Conservation (phyloP, 2,888 invertebrate genomes). For the Netelia fuscicornis region DNA sequence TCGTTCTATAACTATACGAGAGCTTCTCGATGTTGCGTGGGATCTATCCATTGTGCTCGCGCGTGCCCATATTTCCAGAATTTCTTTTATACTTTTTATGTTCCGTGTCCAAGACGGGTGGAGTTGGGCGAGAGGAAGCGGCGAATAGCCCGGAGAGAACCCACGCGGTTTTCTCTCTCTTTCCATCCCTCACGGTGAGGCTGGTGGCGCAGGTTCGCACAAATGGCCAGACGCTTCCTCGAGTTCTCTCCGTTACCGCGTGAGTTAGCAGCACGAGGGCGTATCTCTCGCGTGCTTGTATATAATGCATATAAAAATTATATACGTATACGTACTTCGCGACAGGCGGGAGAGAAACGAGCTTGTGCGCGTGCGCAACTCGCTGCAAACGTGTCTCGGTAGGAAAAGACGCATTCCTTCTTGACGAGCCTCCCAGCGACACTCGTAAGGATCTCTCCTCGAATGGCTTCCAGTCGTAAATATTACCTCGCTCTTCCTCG, state of each 20-base stretch:
- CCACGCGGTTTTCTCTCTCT: conserved; percentile 54
- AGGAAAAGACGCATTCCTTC: conserved; percentile 48
- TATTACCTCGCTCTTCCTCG: conserved; percentile 23
- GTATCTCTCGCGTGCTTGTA: conserved; percentile 59
- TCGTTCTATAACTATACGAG: conserved; percentile 42
- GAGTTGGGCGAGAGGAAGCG: conserved; percentile 29
- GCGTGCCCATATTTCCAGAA: conserved; percentile 67
- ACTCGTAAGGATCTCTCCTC: conserved; percentile 40
- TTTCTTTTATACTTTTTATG: conserved; percentile 65
- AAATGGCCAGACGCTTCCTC: conserved; percentile 60
- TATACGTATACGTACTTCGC: conserved; percentile 31
- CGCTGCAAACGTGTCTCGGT: conserved; percentile 43
- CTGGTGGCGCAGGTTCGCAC: conserved; percentile 52
- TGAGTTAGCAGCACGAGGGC: conserved; percentile 60
- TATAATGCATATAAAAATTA: conserved; percentile 37
- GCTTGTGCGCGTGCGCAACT: conserved; percentile 30
- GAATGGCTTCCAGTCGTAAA: conserved; percentile 41
- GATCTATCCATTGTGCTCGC: conserved; percentile 67
- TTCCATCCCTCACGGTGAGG: conserved; percentile 8
- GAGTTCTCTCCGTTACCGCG: conserved; percentile 46
- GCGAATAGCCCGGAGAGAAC: conserved; percentile 60
- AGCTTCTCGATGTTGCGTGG: conserved; percentile 54
- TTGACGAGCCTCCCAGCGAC: conserved; percentile 53
- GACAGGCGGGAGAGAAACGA: conserved; percentile 50
- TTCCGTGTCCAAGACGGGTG: conserved; percentile 33